Evolutionary conservation across 2,113 vertebrate species (phyloP).

Genomic region (Brienomyrus brachyistius): DNA sequence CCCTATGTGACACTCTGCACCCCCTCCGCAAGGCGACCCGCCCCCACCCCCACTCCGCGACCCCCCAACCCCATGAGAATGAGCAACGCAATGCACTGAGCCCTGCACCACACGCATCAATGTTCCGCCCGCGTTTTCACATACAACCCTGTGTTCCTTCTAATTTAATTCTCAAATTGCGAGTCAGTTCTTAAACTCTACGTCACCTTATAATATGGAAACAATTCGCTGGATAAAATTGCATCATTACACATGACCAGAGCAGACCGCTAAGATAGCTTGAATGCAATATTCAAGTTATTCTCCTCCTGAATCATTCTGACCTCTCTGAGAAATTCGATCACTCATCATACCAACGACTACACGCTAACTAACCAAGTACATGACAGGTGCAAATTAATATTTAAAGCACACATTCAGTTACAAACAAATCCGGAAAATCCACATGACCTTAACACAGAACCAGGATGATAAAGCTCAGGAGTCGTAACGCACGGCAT

Average conservation of each 20-base stretch:
- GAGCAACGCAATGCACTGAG: constrained; percentile 24
- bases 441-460: constrained; percentile 23
- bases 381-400: background rate
- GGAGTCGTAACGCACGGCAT: background rate
- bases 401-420: background rate
- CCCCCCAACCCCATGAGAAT: constrained; percentile 25
- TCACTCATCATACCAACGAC: background rate
- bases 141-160: background rate
- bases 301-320: background rate
- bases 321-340: no score
- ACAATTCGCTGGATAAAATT: background rate
- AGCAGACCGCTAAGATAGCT: background rate
- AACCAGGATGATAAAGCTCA: constrained; percentile 6
- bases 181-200: background rate
- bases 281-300: background rate
- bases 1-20: constrained; percentile 41
- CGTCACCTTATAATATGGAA: background rate
- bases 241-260: background rate
- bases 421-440: constrained; percentile 10
- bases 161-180: background rate
- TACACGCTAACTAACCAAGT: background rate
- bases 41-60: constrained; percentile 26
- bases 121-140: background rate
- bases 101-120: background rate
- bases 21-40: constrained; percentile 16